Evolutionary conservation across 2,888 invertebrate species (phyloP), one percentile per base, ranked within the genome.

Genomic region (Dicycla oo): DNA sequence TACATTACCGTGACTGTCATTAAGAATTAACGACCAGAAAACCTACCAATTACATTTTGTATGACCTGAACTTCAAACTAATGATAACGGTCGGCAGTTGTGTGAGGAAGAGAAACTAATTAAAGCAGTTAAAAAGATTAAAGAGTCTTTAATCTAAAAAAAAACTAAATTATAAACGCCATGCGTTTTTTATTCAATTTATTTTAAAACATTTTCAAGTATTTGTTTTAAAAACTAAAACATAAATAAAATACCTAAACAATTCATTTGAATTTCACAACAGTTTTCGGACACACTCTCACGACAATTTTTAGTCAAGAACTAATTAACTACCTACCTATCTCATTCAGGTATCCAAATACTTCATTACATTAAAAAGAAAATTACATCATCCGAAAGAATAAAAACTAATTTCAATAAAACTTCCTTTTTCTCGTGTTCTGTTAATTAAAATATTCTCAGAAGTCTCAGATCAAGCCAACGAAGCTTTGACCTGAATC

Each of bases 401-500:
- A 60, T 62, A 60, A 73, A 75, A 78, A 79, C 73, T 69, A 72
- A 83, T 83, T 77, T 69, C 73, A 78, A 78, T 76, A 63, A 61
- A 71, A 81, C 71, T 69, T 81, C 62, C 40, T 82, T 80, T 82
- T 82, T 68, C 57, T 81, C 73, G 57, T 73, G 61, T 73, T 83
- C 72, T 72, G 65, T 72, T 84, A 85, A 85, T 85, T 83, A 83
- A 83, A 85, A 85, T 72, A 75, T 73, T 80, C 81, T 75, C n/a
- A n/a, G n/a, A n/a, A n/a, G n/a, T n/a, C 73, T 66, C 71, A 78
- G 84, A 82, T 84, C 75, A 80, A 78, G 83, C 80, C 72, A 65
- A 71, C 78, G 73, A 53, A 73, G 85, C 78, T 75, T 78, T 81
- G 78, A 72, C 69, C 76, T 75, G 75, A 82, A 84, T 80, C 63